A percentile compares a stretch with the other conserved stretches of the same genome.
Evolutionary conservation across 2,113 vertebrate genomes (phyloP).

Genomic region (Desmodus rotundus): DNA sequence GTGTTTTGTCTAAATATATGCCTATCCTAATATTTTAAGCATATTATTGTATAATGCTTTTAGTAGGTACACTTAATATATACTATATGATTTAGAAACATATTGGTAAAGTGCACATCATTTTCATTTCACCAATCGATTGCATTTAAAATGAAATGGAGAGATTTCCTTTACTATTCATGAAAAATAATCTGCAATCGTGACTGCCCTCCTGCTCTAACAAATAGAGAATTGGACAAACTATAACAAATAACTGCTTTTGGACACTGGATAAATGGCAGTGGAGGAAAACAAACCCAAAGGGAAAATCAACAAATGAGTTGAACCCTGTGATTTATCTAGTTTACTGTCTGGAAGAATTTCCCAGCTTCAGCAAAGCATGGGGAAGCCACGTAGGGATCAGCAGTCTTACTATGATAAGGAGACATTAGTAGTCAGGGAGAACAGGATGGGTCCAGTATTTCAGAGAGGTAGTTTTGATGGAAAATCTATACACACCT

Average conservation of each 20-base stretch:
- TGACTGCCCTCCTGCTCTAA: not conserved
- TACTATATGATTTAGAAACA: not conserved
- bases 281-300: not conserved
- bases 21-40: not conserved
- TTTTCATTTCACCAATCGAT: not conserved
- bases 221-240: not conserved
- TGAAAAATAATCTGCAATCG: not conserved
- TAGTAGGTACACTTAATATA: not conserved
- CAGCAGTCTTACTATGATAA: not conserved
- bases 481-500: not conserved
- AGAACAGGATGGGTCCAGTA: not conserved
- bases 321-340: not conserved
- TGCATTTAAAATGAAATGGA: not conserved
- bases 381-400: not conserved
- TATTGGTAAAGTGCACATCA: not conserved
- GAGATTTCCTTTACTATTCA: not conserved
- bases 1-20: not conserved
- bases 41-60: not conserved
- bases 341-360: not conserved
- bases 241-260: not conserved
- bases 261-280: not conserved
- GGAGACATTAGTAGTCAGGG: not conserved
- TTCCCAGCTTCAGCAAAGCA: not conserved
- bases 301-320: not conserved
- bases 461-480: not conserved